Base-by-base conservation (phyloP, 2,113 vertebrate species). In the Elgaria multicarinata region DNA sequence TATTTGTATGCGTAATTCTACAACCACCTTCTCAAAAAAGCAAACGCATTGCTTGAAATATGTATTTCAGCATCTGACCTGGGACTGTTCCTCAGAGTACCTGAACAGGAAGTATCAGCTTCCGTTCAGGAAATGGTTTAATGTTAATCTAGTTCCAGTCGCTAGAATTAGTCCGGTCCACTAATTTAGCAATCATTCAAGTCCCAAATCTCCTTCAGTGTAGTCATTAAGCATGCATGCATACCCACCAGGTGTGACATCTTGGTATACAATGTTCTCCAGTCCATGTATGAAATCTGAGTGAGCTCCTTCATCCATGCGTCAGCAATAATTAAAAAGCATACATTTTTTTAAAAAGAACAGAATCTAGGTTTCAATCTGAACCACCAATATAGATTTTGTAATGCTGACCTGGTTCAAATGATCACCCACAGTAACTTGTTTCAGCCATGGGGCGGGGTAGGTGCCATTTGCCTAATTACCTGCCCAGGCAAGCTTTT, bases 261-360 rank as follows among this genome's bases (percentile, higher is more conserved):
- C 98, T 97, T 98, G 98, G 97, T 97, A 99, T 95, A 99, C 97
- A 95, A 98, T 96, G 88, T 81, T 98, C 95, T 99, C 98, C 98
- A 99, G 96, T 95, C 98, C 96, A 96, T 98, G 98, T 85, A 99
- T 96, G 96, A 98, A 95, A 91, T 98, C 98, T 83, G 96, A 96
- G 90, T 97, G 97, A 92, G 96, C 95, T 4, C 97, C 99, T 99
- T 97, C 93, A 86, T 96, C 97, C 97, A 92, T 93, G 96, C 0
- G 91, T 91, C 94, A 96, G 98, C 96, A 97, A 91, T 97, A 98
- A 97, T 87, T 97, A 96, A 97, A 96, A 94, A 31, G 72, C 89
- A 93, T 1, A 84, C 26, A 87, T 88, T 88, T 90, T 92, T 76
- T n/a, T n/a, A n/a, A n/a, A 90, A 91, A 90, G 31, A 91, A 46